Evolutionary conservation across 2,113 vertebrate genomes (phyloP), one percentile per base, ranked within the genome.

Genomic region (Eleginops maclovinus): DNA sequence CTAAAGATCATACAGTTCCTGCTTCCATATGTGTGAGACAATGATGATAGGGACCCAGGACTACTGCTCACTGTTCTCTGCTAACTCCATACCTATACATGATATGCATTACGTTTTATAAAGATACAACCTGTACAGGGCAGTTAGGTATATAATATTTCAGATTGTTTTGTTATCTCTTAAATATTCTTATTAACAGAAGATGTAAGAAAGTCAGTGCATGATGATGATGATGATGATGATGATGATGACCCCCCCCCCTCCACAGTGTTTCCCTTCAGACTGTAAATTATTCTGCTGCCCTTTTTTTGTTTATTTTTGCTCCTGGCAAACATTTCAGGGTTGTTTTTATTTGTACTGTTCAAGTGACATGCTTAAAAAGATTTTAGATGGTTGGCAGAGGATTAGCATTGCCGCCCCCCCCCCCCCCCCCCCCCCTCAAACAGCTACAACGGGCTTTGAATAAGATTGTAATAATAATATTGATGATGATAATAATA

Each of bases 151-250:
- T 96, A 97, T 96, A 96, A 96, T 97, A 96, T 97, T 95, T 95
- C 94, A 94, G 92, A 95, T 80, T 84, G 86, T 3, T 72, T 86
- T 96, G 86, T 92, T 97, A 93, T 96, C 93, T 95, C 95, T 83
- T 95, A 95, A 96, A 94, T 97, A 96, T 93, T 93, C 89, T 83
- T 91, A 86, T 96, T 97, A 97, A 98, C 96, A 97, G 96, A 98
- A 97, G 96, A 95, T 98, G 97, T 97, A 98, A 97, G 95, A 96
- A 91, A 97, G 94, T 98, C 95, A 94, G 93, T 96, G 96, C 96
- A 97, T 97, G 96, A 90, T 88, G 64, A 72, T 77, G 60, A 71
- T 79, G 63, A 71, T 53, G 55, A 77, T 62, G 96, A 87, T 70
- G 40, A 59, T 43, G 22, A 72, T 79, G 50, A 97, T 97, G 96